Evolutionary conservation across 2,888 invertebrate genomes (phyloP).

Genomic region (Yponomeuta plumbellus): DNA sequence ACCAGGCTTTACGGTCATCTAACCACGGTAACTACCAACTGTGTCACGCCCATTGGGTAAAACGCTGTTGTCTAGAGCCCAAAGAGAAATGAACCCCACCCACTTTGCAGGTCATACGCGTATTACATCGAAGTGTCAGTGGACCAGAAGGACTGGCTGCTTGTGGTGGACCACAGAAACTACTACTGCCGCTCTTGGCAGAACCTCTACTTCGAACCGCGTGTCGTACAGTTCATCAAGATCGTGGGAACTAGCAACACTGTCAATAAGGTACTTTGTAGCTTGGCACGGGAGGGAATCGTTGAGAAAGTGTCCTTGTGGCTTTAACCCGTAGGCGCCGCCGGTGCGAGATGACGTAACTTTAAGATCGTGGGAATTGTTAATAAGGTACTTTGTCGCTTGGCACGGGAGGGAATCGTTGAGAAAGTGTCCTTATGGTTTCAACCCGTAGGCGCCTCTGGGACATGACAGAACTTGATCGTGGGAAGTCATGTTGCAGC

Average conservation of each 20-base stretch:
- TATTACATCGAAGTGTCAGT: constrained; percentile 96
- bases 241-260: constrained; percentile 96
- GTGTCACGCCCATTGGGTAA: no score
- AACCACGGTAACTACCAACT: no score
- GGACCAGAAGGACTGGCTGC: constrained; percentile 96
- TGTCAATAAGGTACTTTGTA: constrained; percentile 84
- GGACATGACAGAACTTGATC: no score
- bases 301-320: no score
- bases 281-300: no score
- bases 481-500: constrained; percentile 87
- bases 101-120: constrained; percentile 81
- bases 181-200: constrained; percentile 98
- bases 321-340: no score
- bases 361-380: constrained; percentile 92
- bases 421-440: no score
- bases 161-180: constrained; percentile 93
- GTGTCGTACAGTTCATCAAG: constrained; percentile 90
- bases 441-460: no score
- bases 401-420: no score
- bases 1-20: no score
- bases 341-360: constrained; percentile 65
- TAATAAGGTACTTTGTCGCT: constrained; percentile 80
- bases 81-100: no score
- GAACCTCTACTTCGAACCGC: constrained; percentile 91
- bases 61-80: no score